phyloP scores from a whole-genome alignment of 2,797 vertebrate genomes.

The Trachops cirrhosus region DNA sequence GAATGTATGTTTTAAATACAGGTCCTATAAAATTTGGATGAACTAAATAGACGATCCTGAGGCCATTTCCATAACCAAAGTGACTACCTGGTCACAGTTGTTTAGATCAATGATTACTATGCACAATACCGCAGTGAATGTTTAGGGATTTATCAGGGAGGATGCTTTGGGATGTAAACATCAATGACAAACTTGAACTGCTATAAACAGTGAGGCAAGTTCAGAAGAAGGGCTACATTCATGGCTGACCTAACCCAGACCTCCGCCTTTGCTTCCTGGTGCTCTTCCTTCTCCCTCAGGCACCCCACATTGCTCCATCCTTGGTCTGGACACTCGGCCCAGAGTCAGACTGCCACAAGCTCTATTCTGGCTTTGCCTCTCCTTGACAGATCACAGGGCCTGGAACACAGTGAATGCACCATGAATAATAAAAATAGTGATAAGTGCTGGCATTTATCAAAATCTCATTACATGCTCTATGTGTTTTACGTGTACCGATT shows the following conservation, averaged over 20 bases:
- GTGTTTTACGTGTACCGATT: not conserved
- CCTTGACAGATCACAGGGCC: not conserved
- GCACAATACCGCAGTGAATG: not conserved
- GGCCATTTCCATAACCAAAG: not conserved
- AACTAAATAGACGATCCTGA: not conserved
- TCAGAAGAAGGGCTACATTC: too few species aligned
- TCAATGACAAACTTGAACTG: not conserved
- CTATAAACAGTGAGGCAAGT: not conserved
- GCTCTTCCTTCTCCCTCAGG: not conserved
- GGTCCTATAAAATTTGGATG: not conserved
- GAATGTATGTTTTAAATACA: not conserved
- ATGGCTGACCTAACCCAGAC: rapidly evolving
- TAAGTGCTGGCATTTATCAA: not conserved
- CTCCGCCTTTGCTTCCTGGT: not conserved
- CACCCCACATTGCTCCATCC: too few species aligned
- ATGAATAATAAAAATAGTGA: not conserved
- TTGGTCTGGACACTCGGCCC: not conserved
- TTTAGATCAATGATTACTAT: not conserved
- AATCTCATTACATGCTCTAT: not conserved
- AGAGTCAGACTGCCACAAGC: not conserved
- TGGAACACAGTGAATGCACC: not conserved
- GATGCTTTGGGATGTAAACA: not conserved
- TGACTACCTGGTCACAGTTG: not conserved
- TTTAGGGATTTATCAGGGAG: not conserved
- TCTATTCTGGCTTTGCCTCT: not conserved